Evolutionary conservation across 2,888 invertebrate genomes (phyloP), one percentile per base, ranked within the genome.

Genomic region (Sthenelais limicola): DNA sequence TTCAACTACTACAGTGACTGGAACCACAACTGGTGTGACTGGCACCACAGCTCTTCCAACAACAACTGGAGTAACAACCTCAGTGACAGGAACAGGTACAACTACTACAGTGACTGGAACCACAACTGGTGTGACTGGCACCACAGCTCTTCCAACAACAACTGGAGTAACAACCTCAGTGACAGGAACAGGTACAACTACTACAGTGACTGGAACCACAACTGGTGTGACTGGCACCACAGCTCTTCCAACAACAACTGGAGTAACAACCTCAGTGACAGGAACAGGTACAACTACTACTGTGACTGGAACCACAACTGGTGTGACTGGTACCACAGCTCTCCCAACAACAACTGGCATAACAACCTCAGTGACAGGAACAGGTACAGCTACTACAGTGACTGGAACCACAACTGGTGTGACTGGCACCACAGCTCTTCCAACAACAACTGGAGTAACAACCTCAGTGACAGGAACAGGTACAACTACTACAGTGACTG

Each of bases 181-280:
- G 1, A 30, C 54, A 26, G 35, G 33, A 3, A 62, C 62, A 62
- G 43, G 38, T n/a, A n/a, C n/a, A n/a, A n/a, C n/a, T n/a, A n/a
- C n/a, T 12, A 62, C 62, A 1, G 43, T 43, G 3, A 7, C 9
- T 26, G 54, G 24, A 7, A 9, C 30, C 3, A n/a, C 30, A 51
- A 51, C 52, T 24, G 30, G 28, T 2, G 30, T 30, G 3, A 15
- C 52, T n/a, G 3, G n/a, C 30, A 30, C 3, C 2, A n/a, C 9
- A 9, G n/a, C 28, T 12, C 28, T 32, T 12, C 28, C 54, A 15
- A 54, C 54, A 54, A 32, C 30, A 54, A 54, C 54, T 30, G 32
- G 30, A 26, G 43, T 43, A 15, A 62, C 62, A 43, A 12, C 43
- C 3, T 33, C 35, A 33, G 58, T 4, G 3, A 3, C 58, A 21